These are phyloP conservation scores for Neogale vison DNA, from an alignment of 2,113 vertebrate genomes.

Conservation along the genomic window DNA sequence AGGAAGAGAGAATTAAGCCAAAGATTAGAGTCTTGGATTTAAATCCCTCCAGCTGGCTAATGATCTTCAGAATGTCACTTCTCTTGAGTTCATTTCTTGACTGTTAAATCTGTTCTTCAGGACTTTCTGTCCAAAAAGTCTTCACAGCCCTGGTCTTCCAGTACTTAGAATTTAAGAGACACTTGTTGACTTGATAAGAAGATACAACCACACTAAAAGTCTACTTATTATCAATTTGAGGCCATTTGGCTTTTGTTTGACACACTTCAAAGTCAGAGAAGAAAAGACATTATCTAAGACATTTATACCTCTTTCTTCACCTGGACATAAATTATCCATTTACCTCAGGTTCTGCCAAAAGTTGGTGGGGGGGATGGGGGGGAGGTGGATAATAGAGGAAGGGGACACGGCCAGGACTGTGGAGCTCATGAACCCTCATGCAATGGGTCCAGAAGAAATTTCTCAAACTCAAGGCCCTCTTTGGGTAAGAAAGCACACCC, in stretches of 20 bases:
- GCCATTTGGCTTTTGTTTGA: not conserved
- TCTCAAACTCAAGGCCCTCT: not conserved
- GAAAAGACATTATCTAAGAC: not conserved
- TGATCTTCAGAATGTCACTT: not conserved
- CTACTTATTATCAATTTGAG: not conserved
- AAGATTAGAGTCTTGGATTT: not conserved
- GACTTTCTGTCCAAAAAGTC: not conserved
- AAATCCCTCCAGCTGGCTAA: not conserved
- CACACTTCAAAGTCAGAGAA: slow-evolving; percentile 2
- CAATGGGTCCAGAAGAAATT: not conserved
- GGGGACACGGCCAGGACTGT: not conserved
- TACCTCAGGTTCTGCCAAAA: not conserved
- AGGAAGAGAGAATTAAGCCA: not conserved
- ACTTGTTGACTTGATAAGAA: slow-evolving; percentile 27
- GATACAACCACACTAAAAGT: not conserved
- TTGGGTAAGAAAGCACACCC: not conserved
- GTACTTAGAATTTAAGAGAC: not conserved
- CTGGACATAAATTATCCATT: not conserved
- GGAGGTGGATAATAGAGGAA: not conserved
- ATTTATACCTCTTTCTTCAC: not conserved
- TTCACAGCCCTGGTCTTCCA: not conserved
- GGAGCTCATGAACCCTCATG: not conserved
- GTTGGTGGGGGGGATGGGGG: rapidly evolving
- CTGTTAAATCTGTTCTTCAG: not conserved
- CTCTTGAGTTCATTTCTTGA: not conserved